phyloP scores from a whole-genome alignment of 30 jellyfish, hydroid and myxozoan species.

The Hydractinia echinata region DNA sequence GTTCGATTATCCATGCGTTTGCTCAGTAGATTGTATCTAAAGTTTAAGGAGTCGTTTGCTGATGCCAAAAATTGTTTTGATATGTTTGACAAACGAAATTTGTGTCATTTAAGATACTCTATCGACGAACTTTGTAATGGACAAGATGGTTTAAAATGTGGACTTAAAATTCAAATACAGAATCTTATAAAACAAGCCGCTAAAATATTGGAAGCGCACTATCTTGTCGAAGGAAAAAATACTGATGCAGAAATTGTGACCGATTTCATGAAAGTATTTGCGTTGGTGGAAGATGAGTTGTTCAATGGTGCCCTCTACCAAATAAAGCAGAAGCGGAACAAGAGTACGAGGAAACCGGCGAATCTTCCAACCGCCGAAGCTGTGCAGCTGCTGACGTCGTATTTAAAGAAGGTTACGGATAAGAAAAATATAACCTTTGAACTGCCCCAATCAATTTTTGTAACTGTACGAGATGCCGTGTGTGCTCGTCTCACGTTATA shows the following conservation, averaged over 20 bases:
- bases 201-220: slow-evolving; percentile 6
- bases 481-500: no score
- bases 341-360: no score
- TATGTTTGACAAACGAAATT: background rate
- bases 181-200: background rate
- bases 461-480: no score
- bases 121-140: background rate
- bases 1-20: background rate
- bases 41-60: background rate
- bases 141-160: background rate
- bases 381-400: no score
- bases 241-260: no score
- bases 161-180: background rate
- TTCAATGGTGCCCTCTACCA: no score
- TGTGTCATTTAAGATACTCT: background rate
- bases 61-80: no score
- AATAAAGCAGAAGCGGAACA: no score
- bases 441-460: no score
- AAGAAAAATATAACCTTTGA: no score
- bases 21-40: background rate
- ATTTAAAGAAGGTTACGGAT: no score
- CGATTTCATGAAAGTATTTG: background rate
- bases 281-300: background rate
- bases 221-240: background rate
- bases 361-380: no score